Evolutionary conservation across 1,140 invertebrate species (phyloP).

Genomic region (Hylaeus anthracinus): DNA sequence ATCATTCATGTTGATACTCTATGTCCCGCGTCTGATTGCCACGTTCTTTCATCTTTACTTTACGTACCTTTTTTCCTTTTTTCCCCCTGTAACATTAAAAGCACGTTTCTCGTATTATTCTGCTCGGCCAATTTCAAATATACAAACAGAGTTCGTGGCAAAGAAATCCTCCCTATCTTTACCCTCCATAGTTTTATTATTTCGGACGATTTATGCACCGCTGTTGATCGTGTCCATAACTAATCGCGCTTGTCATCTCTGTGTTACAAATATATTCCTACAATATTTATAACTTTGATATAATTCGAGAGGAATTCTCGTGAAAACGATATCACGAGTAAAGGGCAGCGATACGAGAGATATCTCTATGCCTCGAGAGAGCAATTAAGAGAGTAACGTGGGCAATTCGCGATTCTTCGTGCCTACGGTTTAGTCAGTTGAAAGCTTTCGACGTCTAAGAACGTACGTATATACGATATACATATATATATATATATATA

Average conservation of each 20-base stretch:
- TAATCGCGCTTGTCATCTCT: too few relatives aligned
- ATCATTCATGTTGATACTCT: background rate
- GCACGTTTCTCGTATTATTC: background rate
- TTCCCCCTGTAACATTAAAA: background rate
- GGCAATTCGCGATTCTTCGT: background rate
- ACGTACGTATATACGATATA: background rate
- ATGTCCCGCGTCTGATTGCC: conserved; percentile 3
- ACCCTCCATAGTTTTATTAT: too few relatives aligned
- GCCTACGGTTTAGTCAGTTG: background rate
- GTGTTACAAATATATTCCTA: background rate
- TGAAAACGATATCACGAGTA: background rate
- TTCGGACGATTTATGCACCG: too few relatives aligned
- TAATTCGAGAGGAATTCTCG: background rate
- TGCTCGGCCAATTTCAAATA: too few relatives aligned
- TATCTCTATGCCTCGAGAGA: conserved; percentile 11
- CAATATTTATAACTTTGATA: background rate
- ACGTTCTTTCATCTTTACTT: conserved; percentile 31
- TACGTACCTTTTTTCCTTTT: conserved; percentile 31
- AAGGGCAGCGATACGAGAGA: background rate
- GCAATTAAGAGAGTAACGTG: background rate
- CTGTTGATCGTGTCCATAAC: too few relatives aligned
- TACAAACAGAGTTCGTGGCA: too few relatives aligned
- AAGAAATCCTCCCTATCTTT: too few relatives aligned
- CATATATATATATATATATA: conserved; percentile 1
- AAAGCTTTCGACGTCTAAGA: background rate